Percentiles rank a stretch among this genome's conserved stretches.
Evolutionary conservation across 2,888 invertebrate species (phyloP).

Genomic region (Alcis repandata): DNA sequence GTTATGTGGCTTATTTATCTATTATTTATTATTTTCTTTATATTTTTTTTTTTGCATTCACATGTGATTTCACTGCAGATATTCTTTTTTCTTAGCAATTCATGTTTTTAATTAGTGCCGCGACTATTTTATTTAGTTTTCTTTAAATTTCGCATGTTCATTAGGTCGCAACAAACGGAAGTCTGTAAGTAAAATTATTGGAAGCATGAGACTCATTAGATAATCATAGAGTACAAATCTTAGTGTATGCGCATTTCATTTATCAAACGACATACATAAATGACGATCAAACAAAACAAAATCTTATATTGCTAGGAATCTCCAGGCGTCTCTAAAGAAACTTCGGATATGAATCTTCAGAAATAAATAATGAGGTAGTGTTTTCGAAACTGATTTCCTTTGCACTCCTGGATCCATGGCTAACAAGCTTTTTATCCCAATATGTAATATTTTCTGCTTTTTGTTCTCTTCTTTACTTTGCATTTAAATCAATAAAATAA

Average conservation of each 20-base stretch:
- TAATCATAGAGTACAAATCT: constrained; percentile 53
- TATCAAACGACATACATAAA: constrained; percentile 49
- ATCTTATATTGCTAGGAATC: constrained; percentile 20
- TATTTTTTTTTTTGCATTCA: constrained; percentile 83
- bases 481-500: background rate
- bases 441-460: background rate
- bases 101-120: constrained; percentile 66
- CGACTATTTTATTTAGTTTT: constrained; percentile 45
- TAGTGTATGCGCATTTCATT: constrained; percentile 84
- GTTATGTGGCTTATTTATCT: constrained; percentile 85
- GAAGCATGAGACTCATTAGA: constrained; percentile 62
- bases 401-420: constrained; percentile 14
- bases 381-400: constrained; percentile 6
- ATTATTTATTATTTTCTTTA: constrained; percentile 77
- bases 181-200: constrained; percentile 58
- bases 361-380: constrained; percentile 14
- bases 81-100: constrained; percentile 75
- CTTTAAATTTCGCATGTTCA: constrained; percentile 68
- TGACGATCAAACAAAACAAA: constrained; percentile 20
- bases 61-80: constrained; percentile 86
- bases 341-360: constrained; percentile 2
- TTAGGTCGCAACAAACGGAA: constrained; percentile 51
- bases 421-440: constrained; percentile 14
- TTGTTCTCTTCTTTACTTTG: constrained; percentile 10
- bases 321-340: constrained; percentile 12